These are phyloP conservation scores for Parotia lawesii DNA, from an alignment of 2,113 vertebrate genomes.

Conservation along the genomic window DNA sequence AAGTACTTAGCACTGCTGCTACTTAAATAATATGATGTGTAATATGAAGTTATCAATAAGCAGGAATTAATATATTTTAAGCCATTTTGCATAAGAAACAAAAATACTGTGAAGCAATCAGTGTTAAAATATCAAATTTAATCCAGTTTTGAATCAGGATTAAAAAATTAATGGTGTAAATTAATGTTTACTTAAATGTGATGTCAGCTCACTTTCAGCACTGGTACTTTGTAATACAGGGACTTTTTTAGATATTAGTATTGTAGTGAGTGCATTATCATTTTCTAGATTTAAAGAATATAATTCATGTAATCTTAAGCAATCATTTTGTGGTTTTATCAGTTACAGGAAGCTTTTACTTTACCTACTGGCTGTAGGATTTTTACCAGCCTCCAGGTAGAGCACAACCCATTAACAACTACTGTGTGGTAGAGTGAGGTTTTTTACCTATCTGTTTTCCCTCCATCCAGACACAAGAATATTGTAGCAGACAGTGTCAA, in stretches of 20 bases:
- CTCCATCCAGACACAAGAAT: not conserved
- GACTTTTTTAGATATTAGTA: not conserved
- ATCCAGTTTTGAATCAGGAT: not conserved
- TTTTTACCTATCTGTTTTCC: not conserved
- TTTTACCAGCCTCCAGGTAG: not conserved
- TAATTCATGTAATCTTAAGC: not conserved
- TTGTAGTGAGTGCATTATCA: fast-evolving
- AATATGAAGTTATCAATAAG: not conserved
- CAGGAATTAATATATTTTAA: not conserved
- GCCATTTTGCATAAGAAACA: not conserved
- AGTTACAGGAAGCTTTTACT: not conserved
- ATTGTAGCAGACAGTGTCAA: not conserved
- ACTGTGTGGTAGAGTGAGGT: not conserved
- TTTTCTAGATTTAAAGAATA: not conserved
- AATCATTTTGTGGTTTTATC: not conserved
- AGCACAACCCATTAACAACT: not conserved
- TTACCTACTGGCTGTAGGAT: not conserved
- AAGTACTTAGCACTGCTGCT: not conserved
- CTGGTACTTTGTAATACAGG: not conserved
- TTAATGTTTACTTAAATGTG: not conserved
- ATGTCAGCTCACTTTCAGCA: not conserved
- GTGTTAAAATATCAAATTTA: not conserved
- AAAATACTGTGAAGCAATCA: not conserved
- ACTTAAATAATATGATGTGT: not conserved
- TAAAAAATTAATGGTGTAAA: not conserved